Conservation (phyloP, 1,140 invertebrate species). For the Pristionchus pacificus region DNA sequence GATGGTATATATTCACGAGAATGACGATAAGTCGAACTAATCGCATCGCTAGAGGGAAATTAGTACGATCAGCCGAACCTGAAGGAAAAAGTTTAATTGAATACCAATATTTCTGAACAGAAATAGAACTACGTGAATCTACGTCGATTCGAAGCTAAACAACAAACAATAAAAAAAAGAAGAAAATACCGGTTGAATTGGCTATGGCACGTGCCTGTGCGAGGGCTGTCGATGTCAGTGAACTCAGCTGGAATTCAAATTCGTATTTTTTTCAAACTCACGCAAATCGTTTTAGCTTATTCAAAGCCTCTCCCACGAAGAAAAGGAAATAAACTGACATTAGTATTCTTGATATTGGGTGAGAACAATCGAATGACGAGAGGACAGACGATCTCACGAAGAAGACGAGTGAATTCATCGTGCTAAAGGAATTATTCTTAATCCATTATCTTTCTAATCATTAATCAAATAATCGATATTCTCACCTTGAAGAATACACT, state of each 20-base stretch:
- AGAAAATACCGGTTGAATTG: too few relatives aligned
- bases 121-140: too few relatives aligned
- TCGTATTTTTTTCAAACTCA: too few relatives aligned
- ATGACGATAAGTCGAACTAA: conserved; percentile 85
- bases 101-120: not conserved
- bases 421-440: too few relatives aligned
- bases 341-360: conserved; percentile 37
- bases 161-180: too few relatives aligned
- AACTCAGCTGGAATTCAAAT: too few relatives aligned
- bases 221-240: too few relatives aligned
- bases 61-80: conserved; percentile 78
- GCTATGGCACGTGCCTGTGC: conserved; percentile 13
- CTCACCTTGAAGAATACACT: conserved; percentile 83
- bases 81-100: not conserved
- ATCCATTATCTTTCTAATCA: too few relatives aligned
- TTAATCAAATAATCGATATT: conserved; percentile 27
- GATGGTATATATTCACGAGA: conserved; percentile 87
- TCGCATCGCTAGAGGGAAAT: conserved; percentile 92
- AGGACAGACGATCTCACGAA: conserved; percentile 94
- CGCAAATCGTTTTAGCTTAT: too few relatives aligned
- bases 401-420: conserved; percentile 83
- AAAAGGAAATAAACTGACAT: too few relatives aligned
- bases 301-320: too few relatives aligned
- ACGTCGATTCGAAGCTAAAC: too few relatives aligned
- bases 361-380: conserved; percentile 95